phyloP scores from a whole-genome alignment of 2,888 invertebrate species.

The Eucriotettix oculatus region DNA sequence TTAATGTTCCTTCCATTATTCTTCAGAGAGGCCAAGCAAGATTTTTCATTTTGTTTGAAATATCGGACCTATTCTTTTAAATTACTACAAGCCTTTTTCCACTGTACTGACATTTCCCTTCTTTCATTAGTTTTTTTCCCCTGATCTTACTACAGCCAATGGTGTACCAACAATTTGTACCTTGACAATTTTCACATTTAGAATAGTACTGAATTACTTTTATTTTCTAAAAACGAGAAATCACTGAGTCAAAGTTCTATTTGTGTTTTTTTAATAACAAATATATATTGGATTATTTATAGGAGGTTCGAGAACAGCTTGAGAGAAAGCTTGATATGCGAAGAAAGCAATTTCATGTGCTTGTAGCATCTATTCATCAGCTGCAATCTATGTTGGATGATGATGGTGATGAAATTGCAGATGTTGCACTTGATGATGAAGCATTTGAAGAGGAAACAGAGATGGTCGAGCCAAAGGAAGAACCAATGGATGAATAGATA shows the following conservation, averaged over 20 bases:
- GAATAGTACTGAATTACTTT: neutral
- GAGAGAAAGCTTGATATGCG: conserved; percentile 65
- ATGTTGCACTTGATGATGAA: conserved; percentile 7
- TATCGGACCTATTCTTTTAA: neutral
- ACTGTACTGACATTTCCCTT: neutral
- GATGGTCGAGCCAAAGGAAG: neutral
- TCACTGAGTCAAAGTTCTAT: neutral
- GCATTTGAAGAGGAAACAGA: conserved; percentile 10
- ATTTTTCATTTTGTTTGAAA: too few species aligned
- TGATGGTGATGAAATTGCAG: conserved; percentile 26
- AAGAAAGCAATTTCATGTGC: conserved; percentile 76
- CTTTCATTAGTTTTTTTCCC: neutral
- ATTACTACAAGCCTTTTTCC: neutral
- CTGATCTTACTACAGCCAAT: neutral
- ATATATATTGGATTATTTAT: conserved; percentile 16
- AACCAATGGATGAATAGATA: neutral
- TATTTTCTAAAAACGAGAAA: neutral
- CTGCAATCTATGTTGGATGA: conserved; percentile 66
- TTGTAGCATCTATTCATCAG: conserved; percentile 75
- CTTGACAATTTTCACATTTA: neutral
- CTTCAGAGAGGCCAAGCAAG: too few species aligned
- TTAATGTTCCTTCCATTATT: too few species aligned
- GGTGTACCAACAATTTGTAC: neutral
- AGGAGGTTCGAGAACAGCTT: conserved; percentile 51
- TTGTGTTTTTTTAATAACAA: neutral